phyloP scores from a whole-genome alignment of 35 echinoderm and acorn worm species.

The Patiria miniata region DNA sequence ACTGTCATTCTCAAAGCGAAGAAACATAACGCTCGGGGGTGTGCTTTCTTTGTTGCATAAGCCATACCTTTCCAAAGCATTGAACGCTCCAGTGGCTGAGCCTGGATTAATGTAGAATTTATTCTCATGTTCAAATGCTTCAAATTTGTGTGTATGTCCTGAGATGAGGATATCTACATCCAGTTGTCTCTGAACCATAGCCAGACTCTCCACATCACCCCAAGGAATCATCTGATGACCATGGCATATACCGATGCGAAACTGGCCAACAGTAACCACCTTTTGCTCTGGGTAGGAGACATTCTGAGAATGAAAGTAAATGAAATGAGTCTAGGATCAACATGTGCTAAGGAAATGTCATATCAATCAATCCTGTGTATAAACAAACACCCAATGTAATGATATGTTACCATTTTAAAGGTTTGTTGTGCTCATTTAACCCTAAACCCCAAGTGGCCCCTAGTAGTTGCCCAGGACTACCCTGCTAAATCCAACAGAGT shows the following conservation, averaged over 20 bases:
- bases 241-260: constrained; percentile 96
- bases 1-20: no score
- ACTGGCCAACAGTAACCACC: constrained; percentile 97
- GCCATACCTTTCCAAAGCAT: constrained; percentile 80
- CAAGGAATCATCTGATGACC: constrained; percentile 97
- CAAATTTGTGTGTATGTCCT: constrained; percentile 99
- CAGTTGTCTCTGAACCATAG: constrained; percentile 92
- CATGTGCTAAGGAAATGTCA: background rate
- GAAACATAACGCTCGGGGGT: no score
- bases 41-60: no score
- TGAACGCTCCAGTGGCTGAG: constrained; percentile 95
- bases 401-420: no score
- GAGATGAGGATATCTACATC: constrained; percentile 99
- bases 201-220: constrained; percentile 95
- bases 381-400: no score
- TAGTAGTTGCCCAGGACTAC: no score
- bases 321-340: background rate
- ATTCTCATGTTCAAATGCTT: constrained; percentile 96
- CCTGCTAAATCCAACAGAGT: no score
- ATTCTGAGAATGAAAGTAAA: constrained; percentile 61
- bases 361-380: background rate
- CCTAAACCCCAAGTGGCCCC: no score
- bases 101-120: constrained; percentile 99
- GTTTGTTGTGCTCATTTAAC: no score
- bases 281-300: constrained; percentile 97